These are phyloP conservation scores for Papio anubis DNA, from an alignment of 2,113 vertebrate genomes.

Conservation along the genomic window DNA sequence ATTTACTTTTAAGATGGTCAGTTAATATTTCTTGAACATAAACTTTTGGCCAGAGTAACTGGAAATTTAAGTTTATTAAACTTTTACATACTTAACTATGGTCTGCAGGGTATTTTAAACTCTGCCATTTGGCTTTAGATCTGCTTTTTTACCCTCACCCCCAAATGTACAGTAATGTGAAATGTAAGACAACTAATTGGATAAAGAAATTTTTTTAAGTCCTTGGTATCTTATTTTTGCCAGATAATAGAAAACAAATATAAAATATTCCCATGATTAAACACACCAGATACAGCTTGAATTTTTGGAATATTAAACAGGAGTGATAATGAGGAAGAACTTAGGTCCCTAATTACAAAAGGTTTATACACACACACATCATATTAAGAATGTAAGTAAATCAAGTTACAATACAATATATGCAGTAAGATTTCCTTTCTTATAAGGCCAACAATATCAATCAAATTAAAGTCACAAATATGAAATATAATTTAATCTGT, in stretches of 20 bases:
- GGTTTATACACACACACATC: too few species aligned
- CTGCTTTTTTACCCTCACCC: background rate
- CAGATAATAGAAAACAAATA: slow-evolving; percentile 13
- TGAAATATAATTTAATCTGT: background rate
- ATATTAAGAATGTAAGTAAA: background rate
- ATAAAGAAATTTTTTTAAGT: slow-evolving; percentile 19
- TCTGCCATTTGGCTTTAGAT: slow-evolving; percentile 43
- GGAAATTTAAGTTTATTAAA: slow-evolving; percentile 76
- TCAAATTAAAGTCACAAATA: background rate
- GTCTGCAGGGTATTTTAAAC: slow-evolving; percentile 65
- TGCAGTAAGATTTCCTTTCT: background rate
- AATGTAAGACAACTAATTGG: slow-evolving; percentile 42
- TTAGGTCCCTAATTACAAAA: background rate
- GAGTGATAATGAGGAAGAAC: background rate
- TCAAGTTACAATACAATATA: background rate
- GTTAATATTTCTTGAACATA: slow-evolving; percentile 70
- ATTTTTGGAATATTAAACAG: slow-evolving; percentile 23
- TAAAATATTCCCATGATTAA: background rate
- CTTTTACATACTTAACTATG: slow-evolving; percentile 64
- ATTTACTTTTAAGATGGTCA: slow-evolving; percentile 58
- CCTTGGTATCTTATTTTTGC: slow-evolving; percentile 6
- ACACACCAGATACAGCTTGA: background rate
- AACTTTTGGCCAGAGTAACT: slow-evolving; percentile 57
- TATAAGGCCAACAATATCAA: background rate
- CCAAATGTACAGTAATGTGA: background rate